Conservation (phyloP, 1,140 invertebrate genomes). For the Reticulitermes speratus region DNA sequence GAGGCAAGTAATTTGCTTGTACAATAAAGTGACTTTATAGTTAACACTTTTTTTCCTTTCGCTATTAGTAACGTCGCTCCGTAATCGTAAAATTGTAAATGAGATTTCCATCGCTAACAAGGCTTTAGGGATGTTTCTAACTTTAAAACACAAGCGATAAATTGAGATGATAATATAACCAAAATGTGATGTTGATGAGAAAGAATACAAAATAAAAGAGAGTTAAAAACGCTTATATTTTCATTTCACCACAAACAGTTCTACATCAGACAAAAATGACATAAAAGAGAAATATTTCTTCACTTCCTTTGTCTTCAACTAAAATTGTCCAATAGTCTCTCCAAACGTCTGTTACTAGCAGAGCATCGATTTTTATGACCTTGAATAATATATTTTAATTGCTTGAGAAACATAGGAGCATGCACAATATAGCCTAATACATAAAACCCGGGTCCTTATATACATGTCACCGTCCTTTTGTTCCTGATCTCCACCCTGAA, state of each 20-base stretch:
- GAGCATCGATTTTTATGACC: background rate
- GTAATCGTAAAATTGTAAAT: background rate
- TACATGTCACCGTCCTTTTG: background rate
- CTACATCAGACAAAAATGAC: background rate
- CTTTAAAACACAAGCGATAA: background rate
- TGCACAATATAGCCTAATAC: background rate
- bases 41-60: background rate
- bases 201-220: background rate
- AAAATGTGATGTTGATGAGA: background rate
- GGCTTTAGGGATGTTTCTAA: background rate
- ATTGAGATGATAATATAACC: background rate
- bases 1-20: background rate
- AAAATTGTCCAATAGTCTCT: background rate
- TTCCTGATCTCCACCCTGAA: too few species aligned
- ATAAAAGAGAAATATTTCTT: background rate
- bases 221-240: background rate
- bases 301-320: background rate
- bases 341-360: background rate
- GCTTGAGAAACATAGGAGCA: background rate
- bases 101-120: background rate
- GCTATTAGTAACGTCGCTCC: background rate
- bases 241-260: background rate
- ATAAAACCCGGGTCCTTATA: background rate
- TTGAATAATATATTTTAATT: background rate
- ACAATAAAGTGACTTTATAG: constrained; percentile 5